Base-by-base conservation (phyloP, 2,888 invertebrate genomes). In the Cyclophora punctaria region DNA sequence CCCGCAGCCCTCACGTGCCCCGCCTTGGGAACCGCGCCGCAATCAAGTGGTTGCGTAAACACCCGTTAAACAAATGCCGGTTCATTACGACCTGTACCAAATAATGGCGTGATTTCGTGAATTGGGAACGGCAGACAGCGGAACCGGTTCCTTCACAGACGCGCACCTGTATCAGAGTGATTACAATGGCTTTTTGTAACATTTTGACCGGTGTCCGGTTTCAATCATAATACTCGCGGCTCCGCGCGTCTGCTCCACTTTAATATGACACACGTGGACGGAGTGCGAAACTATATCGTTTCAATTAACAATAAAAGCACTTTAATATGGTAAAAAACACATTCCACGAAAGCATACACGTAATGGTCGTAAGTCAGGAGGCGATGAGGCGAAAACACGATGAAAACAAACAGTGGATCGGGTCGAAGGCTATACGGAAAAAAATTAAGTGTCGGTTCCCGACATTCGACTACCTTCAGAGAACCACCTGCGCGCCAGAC, bases 401-500 rank as follows among this genome's bases (percentile, higher is more conserved):
- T 62, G 63, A 73, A 78, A 78, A 77, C 70, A 77, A 78, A 78
- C 73, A 76, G 68, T 70, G 67, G 67, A 69, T 71, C 64, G 66
- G 65, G 74, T 75, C 73, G 74, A 71, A 75, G 69, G 71, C 70
- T 73, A 62, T 71, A 67, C 59, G 59, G 56, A 69, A 75, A 80
- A 78, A 78, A 78, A 71, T 65, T 58, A 67, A 71, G 62, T 66
- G 62, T 64, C 61, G 64, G 66, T 64, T 69, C 68, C 64, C 58
- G 64, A 64, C 64, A 58, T 55, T 57, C 56, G 58, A 62, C 66
- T 64, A 65, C 67, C 66, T 69, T 64, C 66, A 63, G 64, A 62
- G 66, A 78, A 71, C 75, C 82, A 82, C 82, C 83, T 83, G 83
- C 78, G 76, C 71, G 72, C 76, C 79, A 82, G 80, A 83, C 80